These are phyloP conservation scores for Torymus texanus DNA, from an alignment of 2,888 invertebrate species.

Conservation along the genomic window DNA sequence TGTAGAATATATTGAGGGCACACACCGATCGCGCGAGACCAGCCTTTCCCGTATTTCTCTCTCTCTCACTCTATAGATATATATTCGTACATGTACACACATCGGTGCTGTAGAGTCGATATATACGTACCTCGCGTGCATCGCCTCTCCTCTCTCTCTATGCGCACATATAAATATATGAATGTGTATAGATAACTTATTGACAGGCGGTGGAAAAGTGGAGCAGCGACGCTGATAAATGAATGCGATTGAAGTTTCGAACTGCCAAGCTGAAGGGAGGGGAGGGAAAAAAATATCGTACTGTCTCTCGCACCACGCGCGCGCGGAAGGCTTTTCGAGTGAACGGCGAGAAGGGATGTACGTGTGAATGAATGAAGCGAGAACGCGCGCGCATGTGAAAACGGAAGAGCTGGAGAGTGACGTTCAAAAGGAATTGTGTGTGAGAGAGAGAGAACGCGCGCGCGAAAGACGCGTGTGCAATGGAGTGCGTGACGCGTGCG, in stretches of 20 bases:
- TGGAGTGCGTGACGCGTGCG: not conserved
- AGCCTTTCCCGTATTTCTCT: not conserved
- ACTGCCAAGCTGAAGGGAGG: not conserved
- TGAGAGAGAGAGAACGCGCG: too few relatives aligned
- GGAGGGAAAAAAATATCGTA: too few relatives aligned
- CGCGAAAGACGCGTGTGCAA: not conserved
- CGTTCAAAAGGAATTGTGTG: too few relatives aligned
- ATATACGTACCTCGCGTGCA: too few relatives aligned
- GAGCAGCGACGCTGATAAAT: slow-evolving; percentile 12
- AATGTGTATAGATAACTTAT: not conserved
- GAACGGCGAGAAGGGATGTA: too few relatives aligned
- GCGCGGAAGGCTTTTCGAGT: too few relatives aligned
- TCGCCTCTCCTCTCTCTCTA: not conserved
- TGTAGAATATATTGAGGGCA: not conserved
- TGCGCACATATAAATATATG: not conserved
- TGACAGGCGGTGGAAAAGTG: slow-evolving; percentile 18
- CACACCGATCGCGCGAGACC: not conserved
- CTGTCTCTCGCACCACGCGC: not conserved
- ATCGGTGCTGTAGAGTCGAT: not conserved
- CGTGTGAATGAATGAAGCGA: too few relatives aligned
- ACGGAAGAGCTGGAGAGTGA: too few relatives aligned
- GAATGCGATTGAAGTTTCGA: slow-evolving; percentile 34
- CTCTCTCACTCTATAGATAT: not conserved
- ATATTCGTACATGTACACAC: not conserved
- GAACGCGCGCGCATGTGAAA: too few relatives aligned